Conservation (phyloP, 2,797 vertebrate species). For the Sparus aurata region DNA sequence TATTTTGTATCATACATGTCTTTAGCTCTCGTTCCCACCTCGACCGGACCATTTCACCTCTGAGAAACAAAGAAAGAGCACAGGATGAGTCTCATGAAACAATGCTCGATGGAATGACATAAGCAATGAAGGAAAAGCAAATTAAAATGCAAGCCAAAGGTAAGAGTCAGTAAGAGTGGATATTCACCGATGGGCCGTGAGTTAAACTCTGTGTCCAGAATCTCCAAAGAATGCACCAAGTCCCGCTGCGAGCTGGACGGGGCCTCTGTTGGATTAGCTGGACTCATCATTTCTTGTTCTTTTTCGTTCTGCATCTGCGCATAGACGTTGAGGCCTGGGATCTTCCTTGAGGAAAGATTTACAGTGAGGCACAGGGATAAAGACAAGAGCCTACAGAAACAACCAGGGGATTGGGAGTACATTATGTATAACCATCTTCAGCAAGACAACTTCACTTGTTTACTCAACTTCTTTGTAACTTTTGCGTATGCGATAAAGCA, state of each 20-base stretch:
- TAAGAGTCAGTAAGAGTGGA: too few species aligned
- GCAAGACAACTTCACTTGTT: background rate
- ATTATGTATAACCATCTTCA: background rate
- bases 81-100: conserved; percentile 51
- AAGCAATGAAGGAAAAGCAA: background rate
- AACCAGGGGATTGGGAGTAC: too few species aligned
- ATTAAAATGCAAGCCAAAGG: background rate
- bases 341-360: conserved; percentile 99
- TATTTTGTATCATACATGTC: conserved; percentile 44
- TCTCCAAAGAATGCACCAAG: conserved; percentile 92
- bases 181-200: conserved; percentile 90
- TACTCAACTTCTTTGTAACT: background rate
- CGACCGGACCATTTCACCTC: conserved; percentile 60
- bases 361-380: conserved; percentile 88
- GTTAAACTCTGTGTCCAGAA: conserved; percentile 95
- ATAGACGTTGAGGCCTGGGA: conserved; percentile 99
- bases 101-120: conserved; percentile 14
- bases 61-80: conserved; percentile 67
- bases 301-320: conserved; percentile 99
- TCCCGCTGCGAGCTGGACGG: conserved; percentile 91
- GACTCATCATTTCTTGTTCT: conserved; percentile 99
- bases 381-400: conserved; percentile 33
- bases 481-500: background rate
- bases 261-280: conserved; percentile 92
- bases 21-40: conserved; percentile 49